These are phyloP conservation scores for Neodiprion pinetum DNA, from an alignment of 1,140 invertebrate species.

Conservation along the genomic window DNA sequence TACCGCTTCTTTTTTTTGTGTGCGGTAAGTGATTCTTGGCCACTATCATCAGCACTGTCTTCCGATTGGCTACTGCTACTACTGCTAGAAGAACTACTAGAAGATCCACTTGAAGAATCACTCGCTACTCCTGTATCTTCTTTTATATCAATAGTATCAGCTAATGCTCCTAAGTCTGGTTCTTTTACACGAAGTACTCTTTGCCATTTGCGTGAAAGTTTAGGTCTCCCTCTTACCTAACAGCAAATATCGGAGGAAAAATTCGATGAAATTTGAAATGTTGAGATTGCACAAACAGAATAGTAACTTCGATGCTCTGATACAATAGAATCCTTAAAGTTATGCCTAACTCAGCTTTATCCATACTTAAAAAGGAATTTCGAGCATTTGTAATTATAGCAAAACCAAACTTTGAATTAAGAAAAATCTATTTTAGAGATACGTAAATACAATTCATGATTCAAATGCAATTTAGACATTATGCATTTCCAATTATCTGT, in stretches of 20 bases:
- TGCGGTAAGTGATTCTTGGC: constrained; percentile 87
- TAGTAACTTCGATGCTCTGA: too few species aligned
- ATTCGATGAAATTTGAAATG: too few species aligned
- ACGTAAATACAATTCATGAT: too few species aligned
- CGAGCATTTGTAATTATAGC: too few species aligned
- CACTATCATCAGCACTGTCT: constrained; percentile 77
- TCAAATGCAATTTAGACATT: too few species aligned
- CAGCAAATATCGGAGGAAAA: background rate
- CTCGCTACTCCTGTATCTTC: constrained; percentile 91
- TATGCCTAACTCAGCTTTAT: too few species aligned
- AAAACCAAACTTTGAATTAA: too few species aligned
- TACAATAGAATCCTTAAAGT: too few species aligned
- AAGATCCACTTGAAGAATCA: constrained; percentile 91
- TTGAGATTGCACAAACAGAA: too few species aligned
- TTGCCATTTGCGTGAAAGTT: constrained; percentile 79
- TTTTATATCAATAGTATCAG: constrained; percentile 86
- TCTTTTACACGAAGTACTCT: constrained; percentile 70
- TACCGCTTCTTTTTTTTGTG: constrained; percentile 83
- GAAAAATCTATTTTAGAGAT: too few species aligned
- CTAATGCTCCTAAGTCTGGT: constrained; percentile 83
- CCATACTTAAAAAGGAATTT: too few species aligned
- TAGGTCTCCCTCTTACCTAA: constrained; percentile 84
- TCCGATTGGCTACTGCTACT: constrained; percentile 68
- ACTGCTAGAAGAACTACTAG: constrained; percentile 79
- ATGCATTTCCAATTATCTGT: too few species aligned